phyloP scores from a whole-genome alignment of 2,113 vertebrate species.

The Capreolus pygargus region DNA sequence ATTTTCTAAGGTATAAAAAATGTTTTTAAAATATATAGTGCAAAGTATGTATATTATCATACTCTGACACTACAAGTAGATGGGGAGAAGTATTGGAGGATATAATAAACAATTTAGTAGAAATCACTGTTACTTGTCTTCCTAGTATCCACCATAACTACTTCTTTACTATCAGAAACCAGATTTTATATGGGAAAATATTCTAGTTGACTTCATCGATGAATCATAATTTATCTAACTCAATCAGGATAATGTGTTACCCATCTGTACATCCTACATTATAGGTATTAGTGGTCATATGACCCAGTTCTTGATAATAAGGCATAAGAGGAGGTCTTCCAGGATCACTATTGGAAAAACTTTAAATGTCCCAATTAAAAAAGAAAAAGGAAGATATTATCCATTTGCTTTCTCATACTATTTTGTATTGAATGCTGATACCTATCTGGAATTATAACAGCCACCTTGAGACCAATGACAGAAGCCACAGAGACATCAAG shows the following conservation, averaged over 20 bases:
- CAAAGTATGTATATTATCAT: slow-evolving; percentile 36
- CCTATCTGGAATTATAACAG: not conserved
- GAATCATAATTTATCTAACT: not conserved
- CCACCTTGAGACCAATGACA: not conserved
- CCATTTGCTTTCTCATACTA: not conserved
- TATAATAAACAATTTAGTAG: not conserved
- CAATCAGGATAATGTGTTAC: not conserved
- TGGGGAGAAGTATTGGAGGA: not conserved
- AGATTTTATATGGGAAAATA: not conserved
- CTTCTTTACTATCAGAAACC: not conserved
- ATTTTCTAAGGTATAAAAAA: slow-evolving; percentile 59
- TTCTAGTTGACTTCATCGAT: not conserved
- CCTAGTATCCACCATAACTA: not conserved
- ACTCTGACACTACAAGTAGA: not conserved
- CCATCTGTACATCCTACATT: not conserved
- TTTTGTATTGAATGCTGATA: not conserved
- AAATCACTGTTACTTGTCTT: not conserved
- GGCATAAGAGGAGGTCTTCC: not conserved
- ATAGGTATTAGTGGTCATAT: not conserved
- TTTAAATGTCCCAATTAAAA: not conserved
- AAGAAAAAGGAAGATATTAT: not conserved
- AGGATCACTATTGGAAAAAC: not conserved
- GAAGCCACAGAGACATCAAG: not conserved
- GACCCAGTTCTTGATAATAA: not conserved
- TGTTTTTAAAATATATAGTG: slow-evolving; percentile 45